Base-by-base conservation (phyloP, 2,113 vertebrate species). In the Proterorhinus semilunaris region DNA sequence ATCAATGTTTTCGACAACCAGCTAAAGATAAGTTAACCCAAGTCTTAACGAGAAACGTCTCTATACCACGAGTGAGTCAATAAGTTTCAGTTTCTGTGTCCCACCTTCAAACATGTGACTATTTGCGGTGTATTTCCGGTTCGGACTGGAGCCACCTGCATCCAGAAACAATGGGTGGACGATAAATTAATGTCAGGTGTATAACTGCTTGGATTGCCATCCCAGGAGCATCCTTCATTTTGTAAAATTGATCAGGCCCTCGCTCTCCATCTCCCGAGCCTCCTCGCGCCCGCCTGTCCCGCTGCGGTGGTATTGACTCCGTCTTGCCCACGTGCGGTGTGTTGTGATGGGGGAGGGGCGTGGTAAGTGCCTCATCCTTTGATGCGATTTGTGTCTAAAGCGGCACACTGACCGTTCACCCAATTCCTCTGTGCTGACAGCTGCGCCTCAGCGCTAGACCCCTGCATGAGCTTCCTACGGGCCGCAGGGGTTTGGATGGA, bases 351-450 rank as follows among this genome's bases (percentile, higher is more conserved):
- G 59, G 63, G 55, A 21, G 54, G 55, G n/a, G 55, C 45, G 62
- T 46, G 71, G 49, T 74, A 55, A 80, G 76, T 2, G 68, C 78
- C 68, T 87, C 80, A 84, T 83, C 87, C 86, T 77, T 80, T 87
- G 80, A 89, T 87, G 81, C 79, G 87, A 85, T 86, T 88, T 89
- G 85, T 50, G n/a, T 82, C 67, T 79, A 85, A 86, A 77, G 74
- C 44, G 44, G 69, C 82, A 76, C 74, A 75, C 75, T 89, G 86
- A 86, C 85, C 68, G 62, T 82, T 89, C 83, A 87, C 80, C 82
- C 75, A 83, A 85, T 86, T 87, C 84, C 44, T 68, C 43, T 52
- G 44, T 75, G 17, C 44, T 71, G 81, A 73, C 86, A 83, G 80
- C 83, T 74, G 80, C 69, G 52, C 54, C 44, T 83, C 52, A 6